Conservation (phyloP, 2,113 vertebrate species). For the Misgurnus anguillicaudatus region DNA sequence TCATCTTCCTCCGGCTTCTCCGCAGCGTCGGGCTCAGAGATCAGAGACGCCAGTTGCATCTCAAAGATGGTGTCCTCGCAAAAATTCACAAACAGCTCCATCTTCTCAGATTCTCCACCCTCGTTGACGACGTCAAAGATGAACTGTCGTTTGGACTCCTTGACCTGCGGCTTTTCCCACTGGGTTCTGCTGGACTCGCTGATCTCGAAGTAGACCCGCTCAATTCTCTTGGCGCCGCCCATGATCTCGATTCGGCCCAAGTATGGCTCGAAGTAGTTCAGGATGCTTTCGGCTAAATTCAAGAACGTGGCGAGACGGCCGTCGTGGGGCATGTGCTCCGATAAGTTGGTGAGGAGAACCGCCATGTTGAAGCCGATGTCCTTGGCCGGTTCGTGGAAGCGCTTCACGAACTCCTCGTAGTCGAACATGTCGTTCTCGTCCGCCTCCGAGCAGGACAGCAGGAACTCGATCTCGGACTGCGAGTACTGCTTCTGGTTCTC, state of each 20-base stretch:
- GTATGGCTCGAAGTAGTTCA: conserved; percentile 95
- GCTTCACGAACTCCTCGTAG: conserved; percentile 92
- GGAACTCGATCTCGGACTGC: conserved; percentile 94
- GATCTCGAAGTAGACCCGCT: conserved; percentile 98
- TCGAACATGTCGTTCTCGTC: conserved; percentile 98
- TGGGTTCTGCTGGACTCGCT: conserved; percentile 95
- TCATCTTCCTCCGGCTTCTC: conserved; percentile 85
- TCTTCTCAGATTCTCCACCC: conserved; percentile 98
- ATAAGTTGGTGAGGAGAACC: conserved; percentile 92
- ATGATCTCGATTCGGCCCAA: conserved; percentile 97
- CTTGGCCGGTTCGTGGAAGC: conserved; percentile 96
- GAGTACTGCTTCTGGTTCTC: conserved; percentile 97
- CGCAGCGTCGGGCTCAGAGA: conserved; percentile 87
- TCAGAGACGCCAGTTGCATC: conserved; percentile 96
- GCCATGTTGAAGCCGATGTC: conserved; percentile 98
- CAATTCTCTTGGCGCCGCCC: conserved; percentile 96
- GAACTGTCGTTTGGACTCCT: conserved; percentile 96
- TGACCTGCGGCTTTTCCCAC: conserved; percentile 98
- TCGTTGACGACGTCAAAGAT: conserved; percentile 99
- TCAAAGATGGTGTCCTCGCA: conserved; percentile 99
- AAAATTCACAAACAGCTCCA: conserved; percentile 99
- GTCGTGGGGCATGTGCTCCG: conserved; percentile 97
- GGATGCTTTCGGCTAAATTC: conserved; percentile 90
- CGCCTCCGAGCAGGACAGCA: conserved; percentile 92
- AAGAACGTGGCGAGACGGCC: conserved; percentile 88